Evolutionary conservation across 2,888 invertebrate genomes (phyloP), one percentile per base, ranked within the genome.

Genomic region (Eutolmus rufibarbis): DNA sequence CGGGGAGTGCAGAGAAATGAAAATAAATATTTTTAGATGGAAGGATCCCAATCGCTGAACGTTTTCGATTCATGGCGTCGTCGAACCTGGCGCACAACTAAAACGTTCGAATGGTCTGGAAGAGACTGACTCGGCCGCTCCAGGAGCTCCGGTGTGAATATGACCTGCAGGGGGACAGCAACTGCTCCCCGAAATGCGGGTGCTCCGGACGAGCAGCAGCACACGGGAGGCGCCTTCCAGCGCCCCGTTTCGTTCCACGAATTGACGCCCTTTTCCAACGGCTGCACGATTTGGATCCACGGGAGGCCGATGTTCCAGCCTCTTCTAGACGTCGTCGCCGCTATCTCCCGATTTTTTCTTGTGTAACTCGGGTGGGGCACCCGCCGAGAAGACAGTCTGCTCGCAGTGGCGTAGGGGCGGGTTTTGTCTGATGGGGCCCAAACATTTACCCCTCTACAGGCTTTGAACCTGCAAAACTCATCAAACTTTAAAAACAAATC

Each of bases 41-140:
- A 74, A 85, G 51, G 46, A 74, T 74, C 16, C 14, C 43, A 85
- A 74, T 46, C 74, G 28, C 74, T 74, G 85, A 85, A 85, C 74
- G 85, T 74, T 85, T 74, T 85, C 74, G 85, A 46, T 85, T 40
- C 85, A 85, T 85, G 28, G 14, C 85, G 31, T 74, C 85, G 74
- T 16, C 16, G n/a, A 51, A 74, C 85, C 74, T 74, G 31, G 74
- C 74, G 85, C 66, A 85, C 85, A 74, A 85, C 74, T 74, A 66
- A 74, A 85, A 74, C 85, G 74, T 85, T 74, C 85, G 74, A 74
- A 85, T 85, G 85, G 85, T 74, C 85, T 85, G 85, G 85, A 85
- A 85, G 85, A 85, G 85, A 85, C 85, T 85, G 85, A 85, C 3
- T 43, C n/a, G 82, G 82, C 14, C 51, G 51, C 66, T 37, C 82